Percentiles rank a stretch among this genome's conserved stretches.
phyloP scores from a whole-genome alignment of 2,888 invertebrate genomes.

The Mimumesa dahlbomi region DNA sequence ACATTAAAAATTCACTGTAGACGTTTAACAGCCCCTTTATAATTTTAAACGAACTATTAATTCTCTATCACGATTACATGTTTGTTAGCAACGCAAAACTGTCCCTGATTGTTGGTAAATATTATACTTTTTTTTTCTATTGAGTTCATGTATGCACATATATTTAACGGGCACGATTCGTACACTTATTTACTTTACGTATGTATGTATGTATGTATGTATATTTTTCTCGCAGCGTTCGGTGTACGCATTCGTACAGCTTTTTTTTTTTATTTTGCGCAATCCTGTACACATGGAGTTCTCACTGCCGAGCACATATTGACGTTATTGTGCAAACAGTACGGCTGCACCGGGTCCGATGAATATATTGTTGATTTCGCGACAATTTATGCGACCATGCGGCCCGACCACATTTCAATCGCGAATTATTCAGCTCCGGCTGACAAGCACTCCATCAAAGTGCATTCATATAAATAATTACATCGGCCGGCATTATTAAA shows the following conservation, averaged over 20 bases:
- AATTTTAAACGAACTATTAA: too few species aligned
- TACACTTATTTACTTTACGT: too few species aligned
- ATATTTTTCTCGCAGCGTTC: slow-evolving; percentile 2
- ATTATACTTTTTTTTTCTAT: too few species aligned
- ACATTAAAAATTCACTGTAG: too few species aligned
- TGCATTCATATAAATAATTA: slow-evolving; percentile 76
- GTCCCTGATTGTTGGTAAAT: too few species aligned
- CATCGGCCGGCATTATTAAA: slow-evolving; percentile 70
- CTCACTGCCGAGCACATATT: slow-evolving; percentile 59
- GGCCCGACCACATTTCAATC: slow-evolving; percentile 70
- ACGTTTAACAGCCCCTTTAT: too few species aligned
- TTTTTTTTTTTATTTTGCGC: slow-evolving; percentile 28
- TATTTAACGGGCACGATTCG: too few species aligned
- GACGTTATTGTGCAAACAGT: slow-evolving; percentile 66
- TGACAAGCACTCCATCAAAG: slow-evolving; percentile 73
- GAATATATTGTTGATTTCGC: slow-evolving; percentile 75
- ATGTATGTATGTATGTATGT: too few species aligned
- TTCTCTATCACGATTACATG: too few species aligned
- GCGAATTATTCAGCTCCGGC: slow-evolving; percentile 70
- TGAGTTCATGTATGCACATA: too few species aligned
- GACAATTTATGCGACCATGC: slow-evolving; percentile 70
- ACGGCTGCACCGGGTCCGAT: slow-evolving; percentile 55
- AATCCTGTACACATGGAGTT: slow-evolving; percentile 43
- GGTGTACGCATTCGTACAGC: background rate
- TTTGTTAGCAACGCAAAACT: too few species aligned